Evolutionary conservation across 2,888 invertebrate genomes (phyloP), one percentile per base, ranked within the genome.

Genomic region (Alcis repandata): DNA sequence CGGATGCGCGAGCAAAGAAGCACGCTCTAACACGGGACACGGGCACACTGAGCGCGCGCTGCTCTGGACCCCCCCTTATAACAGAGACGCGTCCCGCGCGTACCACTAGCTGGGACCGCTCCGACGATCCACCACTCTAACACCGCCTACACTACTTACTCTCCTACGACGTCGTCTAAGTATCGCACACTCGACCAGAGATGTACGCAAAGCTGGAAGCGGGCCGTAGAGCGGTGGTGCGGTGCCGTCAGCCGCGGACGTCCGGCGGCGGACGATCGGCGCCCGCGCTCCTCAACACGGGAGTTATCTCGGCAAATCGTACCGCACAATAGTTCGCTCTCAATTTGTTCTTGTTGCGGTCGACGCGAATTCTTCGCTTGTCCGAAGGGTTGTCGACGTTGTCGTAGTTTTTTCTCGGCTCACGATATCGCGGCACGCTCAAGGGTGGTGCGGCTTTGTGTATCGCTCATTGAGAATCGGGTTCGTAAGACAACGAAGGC

Each of bases 341-440:
- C 89, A 92, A 92, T 92, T 92, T 93, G 92, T 89, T 93, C 91
- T 92, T 93, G 87, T 92, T 93, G 91, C 88, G 87, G 87, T 90
- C 87, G 87, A 85, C 79, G 89, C 87, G 85, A 91, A 91, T 91
- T 91, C 92, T 91, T 89, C 80, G 88, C 89, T 90, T 87, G 88
- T 90, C 87, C 85, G 82, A 85, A 87, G 88, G 87, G 86, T 79
- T 84, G 84, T 80, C 77, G 77, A 76, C 67, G 84, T 84, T 83
- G 85, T 87, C 77, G 86, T 88, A 86, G 85, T 90, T 90, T 91
- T 91, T 91, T 90, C 85, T 84, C 78, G 62, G 75, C 79, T 82
- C 81, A 82, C 78, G 80, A 82, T 76, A 74, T 75, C 72, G 78
- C 84, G 78, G 82, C 77, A 74, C 73, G 78, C 75, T 80, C 79